These are phyloP conservation scores for Stenchaetothrips biformis DNA, from an alignment of 2,888 invertebrate species.

Conservation along the genomic window DNA sequence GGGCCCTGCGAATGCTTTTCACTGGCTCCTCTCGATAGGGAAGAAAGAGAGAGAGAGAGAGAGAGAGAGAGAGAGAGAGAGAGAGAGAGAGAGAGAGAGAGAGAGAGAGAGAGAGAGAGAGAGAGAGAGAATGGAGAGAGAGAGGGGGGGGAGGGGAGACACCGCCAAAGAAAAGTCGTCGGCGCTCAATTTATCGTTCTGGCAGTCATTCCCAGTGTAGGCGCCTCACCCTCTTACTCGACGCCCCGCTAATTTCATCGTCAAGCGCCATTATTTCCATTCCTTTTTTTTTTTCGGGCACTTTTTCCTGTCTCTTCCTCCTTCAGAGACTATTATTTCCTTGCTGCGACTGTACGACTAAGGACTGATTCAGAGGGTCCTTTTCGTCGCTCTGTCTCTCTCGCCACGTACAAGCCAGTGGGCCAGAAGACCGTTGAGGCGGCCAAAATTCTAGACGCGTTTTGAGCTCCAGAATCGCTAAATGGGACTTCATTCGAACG, in stretches of 20 bases:
- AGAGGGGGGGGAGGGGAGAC: not conserved
- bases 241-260: not conserved
- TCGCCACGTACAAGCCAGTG: too few species aligned
- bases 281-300: not conserved
- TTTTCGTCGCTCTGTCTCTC: too few species aligned
- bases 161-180: slow-evolving; percentile 10
- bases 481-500: too few species aligned
- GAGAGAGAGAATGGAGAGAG: slow-evolving; percentile 11
- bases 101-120: slow-evolving; percentile 5
- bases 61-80: not conserved
- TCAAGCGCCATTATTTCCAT: not conserved
- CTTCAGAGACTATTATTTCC: too few species aligned
- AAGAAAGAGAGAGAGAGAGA: not conserved
- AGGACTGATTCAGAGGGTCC: too few species aligned
- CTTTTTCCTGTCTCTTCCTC: not conserved
- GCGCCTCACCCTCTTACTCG: not conserved
- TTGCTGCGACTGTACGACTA: too few species aligned
- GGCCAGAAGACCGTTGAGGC: too few species aligned
- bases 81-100: slow-evolving; percentile 17
- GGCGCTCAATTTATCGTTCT: not conserved
- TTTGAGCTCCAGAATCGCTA: too few species aligned
- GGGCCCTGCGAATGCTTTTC: not conserved
- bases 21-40: not conserved
- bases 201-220: not conserved
- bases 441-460: too few species aligned